phyloP scores from a whole-genome alignment of 2,797 vertebrate species.

The Ctenosaura bakeri region DNA sequence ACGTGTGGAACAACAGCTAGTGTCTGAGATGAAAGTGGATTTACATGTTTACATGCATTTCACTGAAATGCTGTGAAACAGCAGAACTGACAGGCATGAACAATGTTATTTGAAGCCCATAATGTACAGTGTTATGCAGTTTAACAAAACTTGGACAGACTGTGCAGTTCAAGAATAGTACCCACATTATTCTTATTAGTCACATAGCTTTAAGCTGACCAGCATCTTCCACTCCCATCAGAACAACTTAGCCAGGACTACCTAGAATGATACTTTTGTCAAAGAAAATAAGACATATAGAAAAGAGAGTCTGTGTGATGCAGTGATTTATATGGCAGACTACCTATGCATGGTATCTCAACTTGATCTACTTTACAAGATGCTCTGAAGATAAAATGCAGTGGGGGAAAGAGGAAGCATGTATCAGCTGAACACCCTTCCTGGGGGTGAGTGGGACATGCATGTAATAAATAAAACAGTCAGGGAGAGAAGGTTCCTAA shows the following conservation, averaged over 20 bases:
- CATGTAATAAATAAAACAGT: background rate
- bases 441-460: background rate
- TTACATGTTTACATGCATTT: slow-evolving; percentile 12
- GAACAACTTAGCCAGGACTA: background rate
- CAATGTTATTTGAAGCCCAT: background rate
- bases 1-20: background rate
- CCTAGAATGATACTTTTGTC: background rate
- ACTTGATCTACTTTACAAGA: background rate
- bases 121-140: background rate
- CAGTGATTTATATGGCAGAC: background rate
- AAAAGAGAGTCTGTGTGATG: background rate
- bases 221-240: background rate
- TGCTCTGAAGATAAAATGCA: background rate
- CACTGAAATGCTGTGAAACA: background rate
- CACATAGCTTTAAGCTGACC: background rate
- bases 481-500: background rate
- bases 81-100: background rate
- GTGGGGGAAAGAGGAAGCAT: background rate
- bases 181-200: background rate
- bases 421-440: background rate
- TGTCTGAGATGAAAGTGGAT: background rate
- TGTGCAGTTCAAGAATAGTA: background rate
- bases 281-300: background rate
- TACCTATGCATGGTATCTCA: background rate
- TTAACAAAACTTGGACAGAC: slow-evolving; percentile 6